Evolutionary conservation across 2,113 vertebrate species (phyloP), one percentile per base, ranked within the genome.

Genomic region (Euleptes europaea): DNA sequence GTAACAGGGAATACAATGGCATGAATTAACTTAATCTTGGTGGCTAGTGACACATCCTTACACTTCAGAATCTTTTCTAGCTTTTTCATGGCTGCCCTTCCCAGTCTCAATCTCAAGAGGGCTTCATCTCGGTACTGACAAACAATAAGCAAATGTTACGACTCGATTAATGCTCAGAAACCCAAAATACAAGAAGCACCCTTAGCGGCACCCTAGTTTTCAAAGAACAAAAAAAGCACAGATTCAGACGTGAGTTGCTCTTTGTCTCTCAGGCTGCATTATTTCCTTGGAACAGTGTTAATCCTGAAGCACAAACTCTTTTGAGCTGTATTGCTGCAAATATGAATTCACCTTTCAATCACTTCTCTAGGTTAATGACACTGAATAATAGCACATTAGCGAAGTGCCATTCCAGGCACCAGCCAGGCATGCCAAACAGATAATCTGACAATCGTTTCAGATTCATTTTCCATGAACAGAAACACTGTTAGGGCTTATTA

Each of bases 361-460:
- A 96, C 91, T 95, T 89, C 90, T 86, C 84, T 1, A 90, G 94
- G 94, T 96, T 97, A 97, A 97, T 96, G 96, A 96, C 96, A 97
- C 94, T 96, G 96, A 97, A 94, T 96, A 97, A 97, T 96, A 95
- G 95, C 95, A 92, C 96, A 96, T 97, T 97, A 97, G 95, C 88
- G 80, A 92, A 95, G 92, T 96, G 96, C 95, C 96, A 95, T 95
- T 97, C 92, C 94, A 96, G 95, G 90, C 94, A 94, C 82, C 94
- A 97, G 95, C 89, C 95, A 96, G 95, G 96, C 96, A 94, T 96
- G 95, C 96, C 96, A 95, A 96, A 95, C 91, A 94, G 93, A 97
- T 96, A 94, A 95, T 96, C 95, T 95, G 95, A 96, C 95, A 96
- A 95, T 96, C 77, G 74, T 92, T 96, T 93, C 88, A 72, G 93